These are phyloP conservation scores for Agrotis puta DNA, from an alignment of 2,888 invertebrate genomes.

Conservation along the genomic window DNA sequence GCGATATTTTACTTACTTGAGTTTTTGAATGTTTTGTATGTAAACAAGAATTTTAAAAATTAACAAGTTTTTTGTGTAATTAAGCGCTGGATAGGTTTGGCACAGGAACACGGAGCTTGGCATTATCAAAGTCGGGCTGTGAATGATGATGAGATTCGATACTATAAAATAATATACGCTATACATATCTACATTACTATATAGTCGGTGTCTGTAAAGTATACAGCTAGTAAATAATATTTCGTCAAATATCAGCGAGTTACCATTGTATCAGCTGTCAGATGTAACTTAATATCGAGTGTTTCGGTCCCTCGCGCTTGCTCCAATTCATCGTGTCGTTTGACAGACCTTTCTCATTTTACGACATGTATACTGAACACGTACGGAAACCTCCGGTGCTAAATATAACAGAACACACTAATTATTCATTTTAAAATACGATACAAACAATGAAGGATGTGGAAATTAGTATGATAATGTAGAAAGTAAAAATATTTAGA, in stretches of 20 bases:
- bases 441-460: slow-evolving; percentile 59
- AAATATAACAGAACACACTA: slow-evolving; percentile 50
- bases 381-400: slow-evolving; percentile 61
- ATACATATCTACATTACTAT: slow-evolving; percentile 16
- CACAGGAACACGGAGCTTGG: no score
- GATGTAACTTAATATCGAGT: slow-evolving; percentile 82
- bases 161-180: no score
- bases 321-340: slow-evolving; percentile 88
- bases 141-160: neutral
- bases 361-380: slow-evolving; percentile 72
- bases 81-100: neutral
- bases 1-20: slow-evolving; percentile 27
- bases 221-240: slow-evolving; percentile 77
- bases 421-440: slow-evolving; percentile 46
- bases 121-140: no score
- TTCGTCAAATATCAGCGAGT: slow-evolving; percentile 80
- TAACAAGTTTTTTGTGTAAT: neutral
- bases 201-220: slow-evolving; percentile 58
- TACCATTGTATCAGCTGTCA: slow-evolving; percentile 86
- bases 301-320: slow-evolving; percentile 87
- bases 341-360: slow-evolving; percentile 90
- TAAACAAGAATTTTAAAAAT: neutral
- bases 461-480: slow-evolving; percentile 63
- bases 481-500: slow-evolving; percentile 70
- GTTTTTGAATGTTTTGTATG: neutral